Percentiles rank a stretch among this genome's conserved stretches.
Evolutionary conservation across 2,888 invertebrate genomes (phyloP).

Genomic region (Iselma pallidipennis): DNA sequence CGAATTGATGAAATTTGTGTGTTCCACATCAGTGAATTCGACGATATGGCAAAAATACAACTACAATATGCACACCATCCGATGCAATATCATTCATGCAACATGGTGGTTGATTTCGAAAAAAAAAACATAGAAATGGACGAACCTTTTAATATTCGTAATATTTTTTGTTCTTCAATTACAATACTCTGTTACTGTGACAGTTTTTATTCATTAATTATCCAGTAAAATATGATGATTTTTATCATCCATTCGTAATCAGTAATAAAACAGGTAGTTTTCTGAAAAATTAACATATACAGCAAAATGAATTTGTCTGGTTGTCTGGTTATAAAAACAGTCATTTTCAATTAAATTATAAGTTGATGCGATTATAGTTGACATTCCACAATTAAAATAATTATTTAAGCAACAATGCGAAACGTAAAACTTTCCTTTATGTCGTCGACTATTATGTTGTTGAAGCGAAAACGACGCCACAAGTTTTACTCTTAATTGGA

Average conservation of each 20-base stretch:
- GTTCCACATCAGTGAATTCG: constrained; percentile 36
- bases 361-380: constrained; percentile 10
- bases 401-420: constrained; percentile 17
- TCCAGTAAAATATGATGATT: too few relatives aligned
- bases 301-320: too few relatives aligned
- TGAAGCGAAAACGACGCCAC: background rate
- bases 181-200: too few relatives aligned
- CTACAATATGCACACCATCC: constrained; percentile 17
- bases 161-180: too few relatives aligned
- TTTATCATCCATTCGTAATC: too few relatives aligned
- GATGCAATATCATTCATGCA: constrained; percentile 3
- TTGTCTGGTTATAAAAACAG: too few relatives aligned
- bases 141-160: too few relatives aligned
- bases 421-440: constrained; percentile 13
- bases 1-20: constrained; percentile 44
- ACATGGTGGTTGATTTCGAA: background rate
- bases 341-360: background rate
- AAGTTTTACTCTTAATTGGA: background rate
- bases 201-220: too few relatives aligned
- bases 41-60: constrained; percentile 28
- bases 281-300: too few relatives aligned
- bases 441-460: background rate
- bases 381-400: constrained; percentile 20
- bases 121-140: background rate
- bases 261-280: too few relatives aligned